Conservation (phyloP, 2,888 invertebrate species). For the Drosophila affinis region DNA sequence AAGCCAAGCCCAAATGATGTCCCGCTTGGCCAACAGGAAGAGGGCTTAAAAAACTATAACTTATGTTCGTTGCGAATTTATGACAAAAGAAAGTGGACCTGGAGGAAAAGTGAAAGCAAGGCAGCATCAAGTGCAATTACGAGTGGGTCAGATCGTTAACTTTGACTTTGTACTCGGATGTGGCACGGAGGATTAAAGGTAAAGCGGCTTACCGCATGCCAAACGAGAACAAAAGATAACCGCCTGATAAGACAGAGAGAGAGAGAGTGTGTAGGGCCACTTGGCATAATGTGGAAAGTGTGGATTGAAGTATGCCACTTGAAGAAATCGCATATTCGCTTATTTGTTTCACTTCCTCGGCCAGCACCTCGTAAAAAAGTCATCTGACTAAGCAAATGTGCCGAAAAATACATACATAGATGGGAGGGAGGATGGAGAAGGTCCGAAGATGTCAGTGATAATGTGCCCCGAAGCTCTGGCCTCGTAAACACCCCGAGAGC, state of each 20-base stretch:
- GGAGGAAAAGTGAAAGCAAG: slow-evolving; percentile 57
- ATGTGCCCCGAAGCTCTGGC: background rate
- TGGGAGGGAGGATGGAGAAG: background rate
- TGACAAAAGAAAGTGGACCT: slow-evolving; percentile 47
- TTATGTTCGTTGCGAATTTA: slow-evolving; percentile 61
- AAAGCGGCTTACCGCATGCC: slow-evolving; percentile 43
- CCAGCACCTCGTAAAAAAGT: slow-evolving; percentile 37
- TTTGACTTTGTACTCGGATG: slow-evolving; percentile 27
- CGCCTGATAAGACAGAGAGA: slow-evolving; percentile 11
- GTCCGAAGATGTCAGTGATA: background rate
- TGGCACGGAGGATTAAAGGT: slow-evolving; percentile 33
- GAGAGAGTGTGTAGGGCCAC: background rate
- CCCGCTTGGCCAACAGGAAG: slow-evolving; percentile 7
- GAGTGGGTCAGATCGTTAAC: slow-evolving; percentile 49
- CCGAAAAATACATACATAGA: slow-evolving; percentile 6
- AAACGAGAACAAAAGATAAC: slow-evolving; percentile 14
- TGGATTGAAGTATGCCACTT: slow-evolving; percentile 28
- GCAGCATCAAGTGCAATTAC: slow-evolving; percentile 47
- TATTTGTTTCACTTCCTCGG: slow-evolving; percentile 17
- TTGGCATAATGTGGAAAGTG: slow-evolving; percentile 2
- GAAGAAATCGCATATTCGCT: slow-evolving; percentile 24
- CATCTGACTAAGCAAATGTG: slow-evolving; percentile 50
- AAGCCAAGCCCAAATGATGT: slow-evolving; percentile 14
- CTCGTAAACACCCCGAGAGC: slow-evolving; percentile 34
- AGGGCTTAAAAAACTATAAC: slow-evolving; percentile 36